These are phyloP conservation scores for Volucella inflata DNA, from an alignment of 2,888 invertebrate genomes.

Conservation along the genomic window DNA sequence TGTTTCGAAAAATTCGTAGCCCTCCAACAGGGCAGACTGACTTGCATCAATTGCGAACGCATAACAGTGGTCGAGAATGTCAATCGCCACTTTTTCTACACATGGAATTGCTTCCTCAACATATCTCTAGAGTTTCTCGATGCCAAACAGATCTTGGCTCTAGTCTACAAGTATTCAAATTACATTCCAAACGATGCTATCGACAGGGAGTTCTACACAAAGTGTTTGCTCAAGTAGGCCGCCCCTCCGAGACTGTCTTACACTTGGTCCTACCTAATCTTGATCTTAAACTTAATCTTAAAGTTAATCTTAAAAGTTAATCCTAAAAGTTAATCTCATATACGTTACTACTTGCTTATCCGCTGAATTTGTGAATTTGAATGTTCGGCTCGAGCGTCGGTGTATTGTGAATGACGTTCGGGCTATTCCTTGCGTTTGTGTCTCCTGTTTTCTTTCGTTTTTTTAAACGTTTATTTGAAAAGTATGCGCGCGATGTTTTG, in stretches of 20 bases:
- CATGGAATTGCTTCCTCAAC: constrained; percentile 83
- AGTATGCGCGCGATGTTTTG: constrained; percentile 54
- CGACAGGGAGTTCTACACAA: constrained; percentile 82
- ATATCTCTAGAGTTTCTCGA: constrained; percentile 81
- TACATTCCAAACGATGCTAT: constrained; percentile 83
- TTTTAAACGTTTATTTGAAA: constrained; percentile 24
- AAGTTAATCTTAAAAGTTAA: constrained; percentile 45
- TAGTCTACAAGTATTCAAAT: constrained; percentile 82
- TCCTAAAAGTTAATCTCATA: constrained; percentile 43
- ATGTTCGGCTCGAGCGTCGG: constrained; percentile 27
- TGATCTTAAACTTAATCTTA: not conserved
- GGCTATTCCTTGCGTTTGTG: not conserved
- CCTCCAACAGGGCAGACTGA: constrained; percentile 81
- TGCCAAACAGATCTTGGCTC: constrained; percentile 80
- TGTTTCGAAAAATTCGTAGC: constrained; percentile 83
- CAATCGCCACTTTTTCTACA: constrained; percentile 82
- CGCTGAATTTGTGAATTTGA: constrained; percentile 47
- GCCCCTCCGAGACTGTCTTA: not conserved
- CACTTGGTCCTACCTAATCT: constrained; percentile 49
- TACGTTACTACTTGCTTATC: constrained; percentile 51
- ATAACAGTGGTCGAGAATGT: constrained; percentile 80
- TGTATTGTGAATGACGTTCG: not conserved
- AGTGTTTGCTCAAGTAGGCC: constrained; percentile 81
- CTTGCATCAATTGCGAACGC: constrained; percentile 82
- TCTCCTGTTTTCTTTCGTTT: constrained; percentile 8